Evolutionary conservation across 2,113 vertebrate genomes (phyloP), one percentile per base, ranked within the genome.

Genomic region (Phyllopteryx taeniolatus): DNA sequence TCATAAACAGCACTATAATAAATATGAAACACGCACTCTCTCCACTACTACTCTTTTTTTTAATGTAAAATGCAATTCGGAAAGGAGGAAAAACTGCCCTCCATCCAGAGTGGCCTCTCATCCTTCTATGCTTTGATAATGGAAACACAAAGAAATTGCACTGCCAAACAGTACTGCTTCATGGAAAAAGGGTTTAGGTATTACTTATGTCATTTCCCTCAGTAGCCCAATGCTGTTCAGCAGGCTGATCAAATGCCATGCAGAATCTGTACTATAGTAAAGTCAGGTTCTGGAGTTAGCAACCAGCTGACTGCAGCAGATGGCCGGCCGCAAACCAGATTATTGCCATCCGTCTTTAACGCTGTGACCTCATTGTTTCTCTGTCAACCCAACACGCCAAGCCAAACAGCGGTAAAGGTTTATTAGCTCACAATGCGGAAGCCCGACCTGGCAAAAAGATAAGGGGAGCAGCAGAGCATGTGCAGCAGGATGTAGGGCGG

Each of bases 261-360:
- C 77, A 72, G 67, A 77, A 72, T 75, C 61, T 5, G 53, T 71
- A 59, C 68, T 76, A 83, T 74, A 88, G 83, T 82, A 83, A 85
- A 85, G 80, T 73, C 81, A 65, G 61, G 79, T 76, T 71, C 75
- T 68, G 81, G 81, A 75, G 82, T 88, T 78, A 87, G 84, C 80
- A 75, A 78, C 47, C 83, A 86, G 86, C 88, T 91, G 89, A 90
- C 85, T 83, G 43, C 72, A 86, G 85, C 90, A 92, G 91, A 90
- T 92, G 91, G 87, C 80, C 39, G 77, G 82, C 76, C 51, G 71
- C 85, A 87, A 83, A 87, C 85, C 73, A 87, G 89, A 92, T 92
- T 89, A 91, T 73, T 83, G 70, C 77, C 81, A 89, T 89, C 78
- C 76, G 71, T 88, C 88, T 90, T 88, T 87, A 86, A 70, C 63